Evolutionary conservation across 1,140 invertebrate species (phyloP).

Genomic region (Drosophila hydei): DNA sequence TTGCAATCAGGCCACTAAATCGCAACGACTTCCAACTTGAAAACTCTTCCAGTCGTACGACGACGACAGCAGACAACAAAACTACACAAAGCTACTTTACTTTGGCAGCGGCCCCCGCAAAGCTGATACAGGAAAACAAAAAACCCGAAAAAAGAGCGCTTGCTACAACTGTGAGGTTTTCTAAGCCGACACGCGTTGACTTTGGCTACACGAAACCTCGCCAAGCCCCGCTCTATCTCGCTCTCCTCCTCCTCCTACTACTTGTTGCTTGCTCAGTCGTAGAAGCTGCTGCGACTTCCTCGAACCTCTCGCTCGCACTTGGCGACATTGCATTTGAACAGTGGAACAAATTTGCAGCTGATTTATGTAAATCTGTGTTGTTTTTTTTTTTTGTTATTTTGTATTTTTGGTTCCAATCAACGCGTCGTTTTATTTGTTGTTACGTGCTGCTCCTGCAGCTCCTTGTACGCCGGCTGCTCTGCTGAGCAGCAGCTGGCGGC

Average conservation of each 20-base stretch:
- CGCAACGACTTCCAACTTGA: conserved; percentile 25
- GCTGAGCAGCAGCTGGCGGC: conserved; percentile 10
- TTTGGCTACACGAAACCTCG: conserved; percentile 48
- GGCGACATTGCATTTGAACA: conserved; percentile 74
- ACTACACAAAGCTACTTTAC: conserved; percentile 58
- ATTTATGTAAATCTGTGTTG: conserved; percentile 80
- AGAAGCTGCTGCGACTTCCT: conserved; percentile 76
- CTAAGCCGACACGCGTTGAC: conserved; percentile 75
- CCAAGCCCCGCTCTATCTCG: not conserved
- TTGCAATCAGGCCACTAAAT: conserved; percentile 48
- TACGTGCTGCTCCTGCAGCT: conserved; percentile 36
- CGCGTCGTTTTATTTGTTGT: conserved; percentile 39
- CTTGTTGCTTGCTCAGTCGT: conserved; percentile 29
- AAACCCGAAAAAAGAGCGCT: conserved; percentile 36
- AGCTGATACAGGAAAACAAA: conserved; percentile 62
- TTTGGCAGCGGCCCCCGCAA: conserved; percentile 59
- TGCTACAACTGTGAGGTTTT: conserved; percentile 58
- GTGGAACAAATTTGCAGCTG: conserved; percentile 81
- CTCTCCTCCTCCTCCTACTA: not conserved
- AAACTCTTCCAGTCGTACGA: conserved; percentile 11
- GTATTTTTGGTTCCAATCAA: conserved; percentile 59
- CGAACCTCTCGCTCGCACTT: conserved; percentile 72
- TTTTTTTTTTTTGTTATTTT: not conserved
- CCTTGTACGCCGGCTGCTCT: conserved; percentile 17
- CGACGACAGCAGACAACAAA: conserved; percentile 42